Percentiles rank a stretch among this genome's conserved stretches.
Conservation (phyloP, 2,888 invertebrate species). For the Lithophane ornitopus region DNA sequence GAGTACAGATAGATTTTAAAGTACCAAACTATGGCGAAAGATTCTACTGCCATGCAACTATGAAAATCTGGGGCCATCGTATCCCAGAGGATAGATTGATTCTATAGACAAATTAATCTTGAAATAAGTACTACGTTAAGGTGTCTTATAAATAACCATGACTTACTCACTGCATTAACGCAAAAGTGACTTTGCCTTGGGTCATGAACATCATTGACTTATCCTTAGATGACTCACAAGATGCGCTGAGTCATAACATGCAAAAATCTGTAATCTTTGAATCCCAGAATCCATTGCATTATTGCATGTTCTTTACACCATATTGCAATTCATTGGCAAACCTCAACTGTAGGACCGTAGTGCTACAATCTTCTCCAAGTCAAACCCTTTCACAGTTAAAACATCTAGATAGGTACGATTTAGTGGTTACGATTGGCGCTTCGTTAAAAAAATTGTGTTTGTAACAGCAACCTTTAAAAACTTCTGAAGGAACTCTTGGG, state of each 20-base stretch:
- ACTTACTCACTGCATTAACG: slow-evolving; percentile 48
- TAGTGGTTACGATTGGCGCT: not conserved
- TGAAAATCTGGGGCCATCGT: not conserved
- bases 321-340: not conserved
- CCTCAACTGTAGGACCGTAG: not conserved
- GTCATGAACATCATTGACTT: slow-evolving; percentile 48
- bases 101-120: not conserved
- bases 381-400: not conserved
- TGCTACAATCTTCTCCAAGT: not conserved
- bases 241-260: slow-evolving; percentile 36
- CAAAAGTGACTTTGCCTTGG: slow-evolving; percentile 42
- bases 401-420: not conserved
- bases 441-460: not conserved
- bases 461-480: too few relatives aligned
- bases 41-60: not conserved
- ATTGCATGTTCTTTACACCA: not conserved
- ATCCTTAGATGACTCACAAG: slow-evolving; percentile 47
- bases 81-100: not conserved
- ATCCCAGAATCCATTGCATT: not conserved
- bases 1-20: not conserved
- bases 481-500: not conserved
- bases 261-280: slow-evolving; percentile 20
- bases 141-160: slow-evolving; percentile 38
- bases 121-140: slow-evolving; percentile 20
- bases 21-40: not conserved